Evolutionary conservation across 2,797 vertebrate genomes (phyloP).

Genomic region (Psittacula echo): DNA sequence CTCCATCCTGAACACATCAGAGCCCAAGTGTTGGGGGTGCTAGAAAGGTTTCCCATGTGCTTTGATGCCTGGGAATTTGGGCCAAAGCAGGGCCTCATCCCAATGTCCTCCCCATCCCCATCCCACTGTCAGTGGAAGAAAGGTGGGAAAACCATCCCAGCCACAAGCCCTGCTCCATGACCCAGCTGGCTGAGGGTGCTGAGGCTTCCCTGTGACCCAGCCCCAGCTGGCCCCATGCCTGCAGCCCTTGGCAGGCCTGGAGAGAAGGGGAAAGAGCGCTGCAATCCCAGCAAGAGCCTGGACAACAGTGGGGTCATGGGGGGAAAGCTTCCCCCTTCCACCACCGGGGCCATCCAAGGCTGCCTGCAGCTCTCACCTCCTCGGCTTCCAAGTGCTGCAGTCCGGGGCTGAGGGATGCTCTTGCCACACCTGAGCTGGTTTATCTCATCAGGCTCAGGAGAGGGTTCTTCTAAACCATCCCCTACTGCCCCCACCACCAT

Average conservation of each 20-base stretch:
- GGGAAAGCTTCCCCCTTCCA: neutral
- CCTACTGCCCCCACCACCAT: neutral
- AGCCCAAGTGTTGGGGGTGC: neutral
- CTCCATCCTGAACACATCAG: neutral
- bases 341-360: rapidly evolving
- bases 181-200: neutral
- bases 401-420: neutral
- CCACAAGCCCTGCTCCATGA: rapidly evolving
- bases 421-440: neutral
- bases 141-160: neutral
- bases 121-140: neutral
- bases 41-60: neutral
- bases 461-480: neutral
- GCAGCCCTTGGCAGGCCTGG: neutral
- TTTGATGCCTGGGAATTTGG: neutral
- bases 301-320: neutral
- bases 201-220: neutral
- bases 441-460: neutral
- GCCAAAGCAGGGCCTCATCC: neutral
- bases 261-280: constrained; percentile 33
- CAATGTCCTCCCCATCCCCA: rapidly evolving
- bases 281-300: neutral
- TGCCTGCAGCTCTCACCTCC: neutral
- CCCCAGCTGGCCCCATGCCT: constrained; percentile 18
- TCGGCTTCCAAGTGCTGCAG: neutral